phyloP scores from a whole-genome alignment of 2,797 vertebrate species.

The Hephaestus fuliginosus region DNA sequence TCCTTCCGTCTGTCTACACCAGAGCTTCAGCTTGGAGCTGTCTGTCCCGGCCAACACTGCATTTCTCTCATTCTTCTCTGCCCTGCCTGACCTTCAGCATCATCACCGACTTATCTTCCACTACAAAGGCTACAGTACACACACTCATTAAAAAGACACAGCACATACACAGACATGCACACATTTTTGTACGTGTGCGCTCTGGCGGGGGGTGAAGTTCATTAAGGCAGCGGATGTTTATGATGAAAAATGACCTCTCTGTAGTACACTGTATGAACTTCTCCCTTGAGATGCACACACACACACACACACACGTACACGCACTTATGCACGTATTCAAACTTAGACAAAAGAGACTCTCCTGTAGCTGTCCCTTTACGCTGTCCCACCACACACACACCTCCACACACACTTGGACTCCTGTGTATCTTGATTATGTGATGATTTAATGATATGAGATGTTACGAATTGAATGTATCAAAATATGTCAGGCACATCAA shows the following conservation, averaged over 20 bases:
- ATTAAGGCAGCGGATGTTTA: conserved; percentile 72
- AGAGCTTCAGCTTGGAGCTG: conserved; percentile 50
- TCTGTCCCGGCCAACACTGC: conserved; percentile 55
- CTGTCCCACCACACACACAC: conserved; percentile 7
- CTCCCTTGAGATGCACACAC: conserved; percentile 48
- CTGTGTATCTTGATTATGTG: conserved; percentile 21
- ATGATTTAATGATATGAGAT: conserved; percentile 45
- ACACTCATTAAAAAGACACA: conserved; percentile 62
- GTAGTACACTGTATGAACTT: conserved; percentile 59
- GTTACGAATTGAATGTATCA: not conserved
- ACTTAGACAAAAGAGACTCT: conserved; percentile 26
- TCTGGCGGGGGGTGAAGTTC: conserved; percentile 57
- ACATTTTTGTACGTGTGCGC: conserved; percentile 21
- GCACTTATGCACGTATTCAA: conserved; percentile 20
- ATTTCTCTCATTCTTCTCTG: conserved; percentile 82
- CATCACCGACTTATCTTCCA: conserved; percentile 81
- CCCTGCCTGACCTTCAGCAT: conserved; percentile 84
- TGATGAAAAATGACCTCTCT: conserved; percentile 80
- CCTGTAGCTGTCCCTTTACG: conserved; percentile 34
- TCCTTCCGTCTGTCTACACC: conserved; percentile 72
- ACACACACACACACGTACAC: conserved; percentile 25
- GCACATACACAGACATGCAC: conserved; percentile 8
- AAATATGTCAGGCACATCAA: conserved; percentile 2
- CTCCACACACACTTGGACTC: conserved; percentile 1
- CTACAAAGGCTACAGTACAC: conserved; percentile 69